Evolutionary conservation across 2,113 vertebrate genomes (phyloP).

Genomic region (Cygnus buccinator): DNA sequence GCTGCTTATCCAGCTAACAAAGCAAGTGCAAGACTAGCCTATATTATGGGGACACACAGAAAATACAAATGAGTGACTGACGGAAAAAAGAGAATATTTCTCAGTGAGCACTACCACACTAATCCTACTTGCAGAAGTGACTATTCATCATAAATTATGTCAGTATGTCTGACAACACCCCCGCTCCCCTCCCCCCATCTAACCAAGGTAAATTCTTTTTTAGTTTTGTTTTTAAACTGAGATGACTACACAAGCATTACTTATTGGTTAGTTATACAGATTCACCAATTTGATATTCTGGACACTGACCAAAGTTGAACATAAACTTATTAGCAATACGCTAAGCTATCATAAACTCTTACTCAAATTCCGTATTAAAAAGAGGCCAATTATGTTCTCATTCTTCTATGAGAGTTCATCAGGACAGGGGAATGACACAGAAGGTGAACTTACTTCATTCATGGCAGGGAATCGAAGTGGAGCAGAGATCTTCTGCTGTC

Average conservation of each 20-base stretch:
- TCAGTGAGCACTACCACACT: not conserved
- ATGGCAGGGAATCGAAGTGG: conserved; percentile 92
- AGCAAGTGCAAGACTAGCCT: not conserved
- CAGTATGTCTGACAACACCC: not conserved
- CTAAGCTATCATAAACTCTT: not conserved
- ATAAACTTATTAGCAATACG: not conserved
- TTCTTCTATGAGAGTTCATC: not conserved
- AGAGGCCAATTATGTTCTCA: not conserved
- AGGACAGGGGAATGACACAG: not conserved
- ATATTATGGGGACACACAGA: not conserved
- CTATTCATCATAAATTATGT: not conserved
- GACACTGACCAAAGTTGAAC: not conserved
- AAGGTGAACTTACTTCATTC: conserved; percentile 87
- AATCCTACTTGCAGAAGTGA: not conserved
- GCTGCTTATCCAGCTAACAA: not conserved
- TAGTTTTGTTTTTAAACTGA: not conserved
- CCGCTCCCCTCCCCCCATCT: not conserved
- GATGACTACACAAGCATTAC: not conserved
- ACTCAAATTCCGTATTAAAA: not conserved
- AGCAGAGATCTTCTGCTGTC: conserved; percentile 93
- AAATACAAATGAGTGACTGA: not conserved
- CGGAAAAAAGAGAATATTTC: not conserved
- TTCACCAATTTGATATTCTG: not conserved
- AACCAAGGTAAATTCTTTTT: not conserved
- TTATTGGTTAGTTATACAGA: not conserved